phyloP scores from a whole-genome alignment of 2,797 vertebrate species.

The Phrynocephalus vlangalii region DNA sequence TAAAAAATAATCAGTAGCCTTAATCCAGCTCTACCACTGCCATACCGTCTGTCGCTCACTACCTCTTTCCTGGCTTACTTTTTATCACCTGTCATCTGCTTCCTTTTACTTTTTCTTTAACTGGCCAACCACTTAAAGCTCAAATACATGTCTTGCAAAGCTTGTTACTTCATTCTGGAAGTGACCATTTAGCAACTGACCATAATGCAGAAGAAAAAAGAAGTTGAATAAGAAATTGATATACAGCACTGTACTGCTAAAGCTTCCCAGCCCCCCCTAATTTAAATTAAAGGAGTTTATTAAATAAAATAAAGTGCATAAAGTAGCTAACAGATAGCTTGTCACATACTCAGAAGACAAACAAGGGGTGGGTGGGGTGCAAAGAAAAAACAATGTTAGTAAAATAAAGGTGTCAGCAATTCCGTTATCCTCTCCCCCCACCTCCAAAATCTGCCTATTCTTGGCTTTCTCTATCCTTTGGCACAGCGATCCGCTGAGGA shows the following conservation, averaged over 20 bases:
- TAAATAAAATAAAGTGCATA: slow-evolving; percentile 75
- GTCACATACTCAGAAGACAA: slow-evolving; percentile 55
- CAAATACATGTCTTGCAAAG: neutral
- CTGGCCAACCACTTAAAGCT: neutral
- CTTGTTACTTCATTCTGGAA: neutral
- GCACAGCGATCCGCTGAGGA: neutral
- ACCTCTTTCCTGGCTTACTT: neutral
- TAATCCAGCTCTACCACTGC: neutral
- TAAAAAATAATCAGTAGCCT: neutral
- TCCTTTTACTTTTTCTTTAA: neutral
- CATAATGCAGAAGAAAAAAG: neutral
- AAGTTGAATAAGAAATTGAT: no score
- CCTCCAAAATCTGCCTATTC: slow-evolving; percentile 12
- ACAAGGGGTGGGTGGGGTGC: neutral
- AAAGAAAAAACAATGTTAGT: slow-evolving; percentile 52
- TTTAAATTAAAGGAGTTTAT: slow-evolving; percentile 67
- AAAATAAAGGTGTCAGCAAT: slow-evolving; percentile 38
- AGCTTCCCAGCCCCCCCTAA: slow-evolving; percentile 26
- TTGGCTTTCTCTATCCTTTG: slow-evolving; percentile 38
- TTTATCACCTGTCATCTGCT: neutral
- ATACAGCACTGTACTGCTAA: slow-evolving; percentile 25
- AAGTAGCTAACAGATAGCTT: slow-evolving; percentile 61
- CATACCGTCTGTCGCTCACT: neutral
- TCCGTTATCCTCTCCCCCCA: slow-evolving; percentile 7
- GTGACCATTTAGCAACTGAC: neutral